Evolutionary conservation across 2,113 vertebrate genomes (phyloP), one percentile per base, ranked within the genome.

Genomic region (Oryzias curvinotus): DNA sequence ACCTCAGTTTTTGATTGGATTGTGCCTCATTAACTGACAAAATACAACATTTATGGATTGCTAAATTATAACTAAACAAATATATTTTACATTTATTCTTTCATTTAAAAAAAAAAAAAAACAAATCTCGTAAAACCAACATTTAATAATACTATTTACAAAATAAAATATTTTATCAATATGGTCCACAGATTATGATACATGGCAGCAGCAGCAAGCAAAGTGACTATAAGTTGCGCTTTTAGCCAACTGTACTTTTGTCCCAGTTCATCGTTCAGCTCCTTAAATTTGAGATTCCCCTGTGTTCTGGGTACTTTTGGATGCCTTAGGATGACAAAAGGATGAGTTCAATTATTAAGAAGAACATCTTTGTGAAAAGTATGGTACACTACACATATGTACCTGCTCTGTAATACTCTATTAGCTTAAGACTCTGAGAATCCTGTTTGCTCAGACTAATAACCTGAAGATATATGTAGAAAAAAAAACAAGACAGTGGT

Each of bases 221-320:
- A 3, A 17, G 0, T 51, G 25, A 60, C 12, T 80, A 49, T 60
- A 30, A 52, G n/a, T 4, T n/a, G 7, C 17, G 5, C 28, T 17
- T 52, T 46, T 3, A 15, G 7, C 43, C 45, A 44, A 54, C 58
- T 23, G 45, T 18, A 53, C 5, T 45, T 65, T 60, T 5, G 16
- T 69, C 44, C 10, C 6, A 21, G 15, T 21, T 46, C 5, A 8
- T 0, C n/a, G 0, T 57, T 54, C 4, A 44, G 8, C 46, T 69
- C 4, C 18, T 82, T 72, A 92, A 61, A 91, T 82, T 7, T 64
- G 77, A 48, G 88, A 90, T 74, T 91, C 80, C 50, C 82, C 83
- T 1, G 91, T 92, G 72, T 91, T 67, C 50, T 89, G 85, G 43
- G 16, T 48, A 51, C 82, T 93, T 59, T 68, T 90, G 49, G 82